Evolutionary conservation across 1,140 invertebrate species (phyloP).

Genomic region (Drosophila gunungcola): DNA sequence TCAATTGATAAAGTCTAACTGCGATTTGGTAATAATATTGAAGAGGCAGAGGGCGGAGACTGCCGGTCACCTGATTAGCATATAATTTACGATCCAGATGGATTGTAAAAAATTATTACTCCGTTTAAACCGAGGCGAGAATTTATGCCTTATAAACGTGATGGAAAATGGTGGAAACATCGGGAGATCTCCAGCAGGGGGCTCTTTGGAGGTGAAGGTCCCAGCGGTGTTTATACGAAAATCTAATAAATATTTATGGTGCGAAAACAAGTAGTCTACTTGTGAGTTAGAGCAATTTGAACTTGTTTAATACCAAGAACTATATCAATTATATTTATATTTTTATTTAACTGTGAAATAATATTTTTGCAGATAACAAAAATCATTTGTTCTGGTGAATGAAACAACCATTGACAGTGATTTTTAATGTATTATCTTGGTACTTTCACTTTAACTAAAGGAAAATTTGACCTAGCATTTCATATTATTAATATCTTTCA

Average conservation of each 20-base stretch:
- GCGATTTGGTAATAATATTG: slow-evolving; percentile 43
- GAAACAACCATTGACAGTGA: too few species aligned
- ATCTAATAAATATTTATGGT: background rate
- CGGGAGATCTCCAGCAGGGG: background rate
- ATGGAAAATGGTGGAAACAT: slow-evolving; percentile 6
- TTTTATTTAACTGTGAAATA: background rate
- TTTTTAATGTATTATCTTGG: too few species aligned
- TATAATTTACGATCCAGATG: slow-evolving; percentile 61
- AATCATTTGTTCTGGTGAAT: background rate
- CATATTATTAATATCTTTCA: background rate
- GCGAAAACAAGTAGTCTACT: background rate
- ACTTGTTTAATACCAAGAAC: background rate
- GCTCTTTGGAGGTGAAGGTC: slow-evolving; percentile 5
- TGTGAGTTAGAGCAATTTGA: background rate
- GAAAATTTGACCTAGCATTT: background rate
- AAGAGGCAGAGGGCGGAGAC: slow-evolving; percentile 25
- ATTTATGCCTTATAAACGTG: slow-evolving; percentile 28
- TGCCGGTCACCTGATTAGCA: slow-evolving; percentile 70
- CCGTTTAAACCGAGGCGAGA: slow-evolving; percentile 30
- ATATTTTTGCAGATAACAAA: background rate
- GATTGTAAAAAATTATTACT: slow-evolving; percentile 42
- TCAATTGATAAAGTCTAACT: slow-evolving; percentile 74
- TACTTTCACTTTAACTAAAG: too few species aligned
- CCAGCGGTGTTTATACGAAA: background rate
- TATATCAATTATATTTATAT: background rate